A percentile compares a stretch with the other conserved stretches of the same genome.
phyloP scores from a whole-genome alignment of 2,888 invertebrate genomes.

The Silvanus unidentatus region DNA sequence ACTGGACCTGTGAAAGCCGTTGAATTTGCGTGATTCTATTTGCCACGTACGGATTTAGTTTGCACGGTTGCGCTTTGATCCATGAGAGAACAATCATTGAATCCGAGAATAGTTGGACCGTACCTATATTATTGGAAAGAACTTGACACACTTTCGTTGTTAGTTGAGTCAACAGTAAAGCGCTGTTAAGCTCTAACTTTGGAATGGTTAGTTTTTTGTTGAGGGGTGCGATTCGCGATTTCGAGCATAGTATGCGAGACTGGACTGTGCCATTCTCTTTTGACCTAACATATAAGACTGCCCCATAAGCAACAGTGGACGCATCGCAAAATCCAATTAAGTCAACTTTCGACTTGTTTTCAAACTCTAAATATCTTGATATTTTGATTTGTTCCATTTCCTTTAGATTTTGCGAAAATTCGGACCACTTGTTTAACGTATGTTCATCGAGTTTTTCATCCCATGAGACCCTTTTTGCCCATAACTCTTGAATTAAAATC shows the following conservation, averaged over 20 bases:
- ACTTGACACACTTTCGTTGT: neutral
- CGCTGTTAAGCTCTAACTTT: slow-evolving; percentile 3
- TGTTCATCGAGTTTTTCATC: slow-evolving; percentile 11
- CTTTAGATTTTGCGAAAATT: slow-evolving; percentile 5
- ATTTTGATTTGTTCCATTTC: neutral
- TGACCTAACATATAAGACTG: slow-evolving; percentile 3
- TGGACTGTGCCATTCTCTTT: neutral
- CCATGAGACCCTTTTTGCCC: slow-evolving; percentile 12
- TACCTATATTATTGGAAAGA: slow-evolving; percentile 1
- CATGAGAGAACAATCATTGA: slow-evolving; percentile 11
- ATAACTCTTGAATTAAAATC: slow-evolving; percentile 14
- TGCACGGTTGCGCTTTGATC: slow-evolving; percentile 4
- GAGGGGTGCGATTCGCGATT: slow-evolving; percentile 8
- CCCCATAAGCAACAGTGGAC: slow-evolving; percentile 7
- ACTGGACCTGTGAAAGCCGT: neutral
- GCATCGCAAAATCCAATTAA: slow-evolving; percentile 10
- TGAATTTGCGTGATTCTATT: slow-evolving; percentile 8
- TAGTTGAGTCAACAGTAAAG: slow-evolving; percentile 3
- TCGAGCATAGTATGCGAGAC: slow-evolving; percentile 1
- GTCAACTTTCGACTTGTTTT: slow-evolving; percentile 1
- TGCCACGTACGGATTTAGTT: slow-evolving; percentile 9
- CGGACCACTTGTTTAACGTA: slow-evolving; percentile 8
- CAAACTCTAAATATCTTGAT: slow-evolving; percentile 3
- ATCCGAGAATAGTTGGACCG: neutral
- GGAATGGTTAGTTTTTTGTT: slow-evolving; percentile 4